Evolutionary conservation across 2,797 vertebrate genomes (phyloP), one percentile per base, ranked within the genome.

Genomic region (Luscinia megarhynchos): DNA sequence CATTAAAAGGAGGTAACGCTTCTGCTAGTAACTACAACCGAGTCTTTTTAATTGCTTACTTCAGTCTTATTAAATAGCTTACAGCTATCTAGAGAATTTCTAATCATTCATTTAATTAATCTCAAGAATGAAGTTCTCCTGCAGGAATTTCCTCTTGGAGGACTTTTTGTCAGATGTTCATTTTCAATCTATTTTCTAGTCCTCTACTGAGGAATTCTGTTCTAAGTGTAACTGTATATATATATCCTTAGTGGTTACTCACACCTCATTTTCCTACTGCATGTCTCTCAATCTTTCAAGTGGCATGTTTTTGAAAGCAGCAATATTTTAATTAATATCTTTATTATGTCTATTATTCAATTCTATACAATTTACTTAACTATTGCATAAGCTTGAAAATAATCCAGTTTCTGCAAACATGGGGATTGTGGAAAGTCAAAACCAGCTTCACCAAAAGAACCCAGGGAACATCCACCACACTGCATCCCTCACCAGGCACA

Each of bases 21-120:
- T 95, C 78, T 82, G 36, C 69, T 51, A 45, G 62, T 90, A 89
- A 92, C 90, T 96, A 92, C 87, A 86, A 72, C 57, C 0, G 5
- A 79, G 66, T 27, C 84, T 95, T 87, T 87, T 86, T 95, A 95
- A 96, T 95, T 96, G 95, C 94, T 94, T 93, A 76, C 84, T 95
- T 94, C 89, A 53, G 84, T 72, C 92, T 91, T 80, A 95, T 96
- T 97, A 95, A 94, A 90, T 73, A 96, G 89, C 85, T 97, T 89
- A 93, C 77, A 94, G 94, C 89, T 92, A 92, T 75, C 96, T 93
- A 83, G 96, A 95, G 96, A 94, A 79, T 94, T 96, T 94, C 74
- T 89, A 91, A 96, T 96, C 93, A 96, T 92, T 80, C 92, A 74
- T 84, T 96, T 97, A 96, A 95, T 95, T 96, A 94, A 96, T 94